Percentiles rank a stretch among this genome's conserved stretches.
These are phyloP conservation scores for Anastrepha obliqua DNA, from an alignment of 1,140 invertebrate genomes.

Conservation along the genomic window DNA sequence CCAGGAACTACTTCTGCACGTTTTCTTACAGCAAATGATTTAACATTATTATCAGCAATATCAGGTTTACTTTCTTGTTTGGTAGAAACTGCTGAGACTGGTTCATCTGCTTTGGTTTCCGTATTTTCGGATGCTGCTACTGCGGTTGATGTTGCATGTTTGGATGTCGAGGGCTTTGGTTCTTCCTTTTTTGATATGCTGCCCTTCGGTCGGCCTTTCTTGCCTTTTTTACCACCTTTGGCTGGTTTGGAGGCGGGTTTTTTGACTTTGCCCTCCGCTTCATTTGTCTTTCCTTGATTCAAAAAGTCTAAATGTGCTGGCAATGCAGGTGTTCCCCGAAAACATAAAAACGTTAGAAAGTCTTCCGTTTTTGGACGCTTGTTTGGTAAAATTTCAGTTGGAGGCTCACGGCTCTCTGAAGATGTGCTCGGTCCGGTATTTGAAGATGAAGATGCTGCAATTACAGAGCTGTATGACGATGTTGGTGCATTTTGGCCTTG, in stretches of 20 bases:
- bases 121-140: neutral
- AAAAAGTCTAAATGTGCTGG: slow-evolving; percentile 86
- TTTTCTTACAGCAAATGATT: slow-evolving; percentile 77
- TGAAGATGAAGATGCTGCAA: slow-evolving; percentile 77
- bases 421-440: slow-evolving; percentile 77
- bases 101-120: neutral
- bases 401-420: slow-evolving; percentile 74
- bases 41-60: slow-evolving; percentile 63
- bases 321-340: slow-evolving; percentile 85
- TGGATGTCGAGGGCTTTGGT: slow-evolving; percentile 25
- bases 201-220: slow-evolving; percentile 66
- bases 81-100: neutral
- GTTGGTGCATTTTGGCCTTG: slow-evolving; percentile 81
- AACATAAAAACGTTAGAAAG: slow-evolving; percentile 92
- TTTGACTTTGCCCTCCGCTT: slow-evolving; percentile 60
- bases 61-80: slow-evolving; percentile 38
- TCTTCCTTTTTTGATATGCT: slow-evolving; percentile 39
- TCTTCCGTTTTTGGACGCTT: slow-evolving; percentile 91
- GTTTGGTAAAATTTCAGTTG: slow-evolving; percentile 79
- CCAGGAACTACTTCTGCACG: slow-evolving; percentile 74
- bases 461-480: slow-evolving; percentile 68
- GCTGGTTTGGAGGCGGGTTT: slow-evolving; percentile 57
- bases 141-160: slow-evolving; percentile 1
- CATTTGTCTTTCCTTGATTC: slow-evolving; percentile 76
- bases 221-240: slow-evolving; percentile 60